Conservation (phyloP, 2,888 invertebrate species). For the Muschampia plurimacula region DNA sequence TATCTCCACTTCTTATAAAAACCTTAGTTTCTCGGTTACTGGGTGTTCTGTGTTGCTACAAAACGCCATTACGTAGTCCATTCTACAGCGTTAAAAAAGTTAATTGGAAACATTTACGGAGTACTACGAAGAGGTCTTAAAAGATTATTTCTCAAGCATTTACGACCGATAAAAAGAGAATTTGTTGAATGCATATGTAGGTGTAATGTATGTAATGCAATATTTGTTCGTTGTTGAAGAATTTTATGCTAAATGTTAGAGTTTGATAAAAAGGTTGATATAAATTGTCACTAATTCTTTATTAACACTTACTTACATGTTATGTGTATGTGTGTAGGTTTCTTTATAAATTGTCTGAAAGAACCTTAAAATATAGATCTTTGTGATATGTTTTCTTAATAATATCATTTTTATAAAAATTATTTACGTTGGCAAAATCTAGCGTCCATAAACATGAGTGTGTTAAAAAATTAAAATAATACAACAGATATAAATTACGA, state of each 20-base stretch:
- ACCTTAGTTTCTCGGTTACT: constrained; percentile 41
- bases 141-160: constrained; percentile 23
- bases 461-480: background rate
- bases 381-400: too few relatives aligned
- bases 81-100: constrained; percentile 36
- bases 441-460: too few relatives aligned
- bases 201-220: too few relatives aligned
- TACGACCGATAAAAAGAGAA: constrained; percentile 22
- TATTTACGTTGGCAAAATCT: too few relatives aligned
- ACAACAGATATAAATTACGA: background rate
- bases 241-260: too few relatives aligned
- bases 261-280: too few relatives aligned
- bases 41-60: constrained; percentile 33
- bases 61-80: constrained; percentile 25
- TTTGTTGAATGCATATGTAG: background rate
- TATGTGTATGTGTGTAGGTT: too few relatives aligned
- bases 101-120: constrained; percentile 38
- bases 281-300: background rate
- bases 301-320: too few relatives aligned
- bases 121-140: constrained; percentile 1
- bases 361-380: too few relatives aligned
- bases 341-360: too few relatives aligned
- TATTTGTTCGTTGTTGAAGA: too few relatives aligned
- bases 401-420: too few relatives aligned
- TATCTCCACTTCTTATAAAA: constrained; percentile 46